Evolutionary conservation across 2,113 vertebrate species (phyloP).

Genomic region (Poecilia latipinna): DNA sequence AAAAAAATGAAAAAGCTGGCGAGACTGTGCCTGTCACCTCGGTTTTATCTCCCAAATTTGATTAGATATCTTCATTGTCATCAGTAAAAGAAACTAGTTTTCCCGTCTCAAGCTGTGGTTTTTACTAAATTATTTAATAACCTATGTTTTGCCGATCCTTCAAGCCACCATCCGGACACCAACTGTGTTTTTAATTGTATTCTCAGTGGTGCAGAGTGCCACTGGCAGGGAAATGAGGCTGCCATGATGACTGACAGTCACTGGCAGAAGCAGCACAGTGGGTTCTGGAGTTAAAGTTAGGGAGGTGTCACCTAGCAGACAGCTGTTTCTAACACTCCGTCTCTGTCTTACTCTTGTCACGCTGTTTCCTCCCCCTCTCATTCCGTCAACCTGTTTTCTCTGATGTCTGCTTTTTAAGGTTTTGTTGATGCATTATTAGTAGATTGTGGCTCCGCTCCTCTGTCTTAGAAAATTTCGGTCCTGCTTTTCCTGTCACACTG

Average conservation of each 20-base stretch:
- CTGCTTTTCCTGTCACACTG: background rate
- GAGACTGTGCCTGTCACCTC: background rate
- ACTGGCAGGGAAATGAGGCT: constrained; percentile 70
- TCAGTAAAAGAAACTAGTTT: background rate
- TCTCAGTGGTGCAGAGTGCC: constrained; percentile 60
- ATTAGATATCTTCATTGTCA: background rate
- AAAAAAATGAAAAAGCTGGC: background rate
- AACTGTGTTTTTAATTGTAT: constrained; percentile 72
- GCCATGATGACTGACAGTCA: constrained; percentile 70
- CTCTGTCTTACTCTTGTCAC: constrained; percentile 55
- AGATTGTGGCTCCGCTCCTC: background rate
- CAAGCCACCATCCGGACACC: constrained; percentile 43
- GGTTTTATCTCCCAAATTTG: background rate
- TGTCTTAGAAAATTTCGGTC: too few species aligned
- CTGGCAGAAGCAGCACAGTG: constrained; percentile 71
- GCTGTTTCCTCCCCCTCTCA: constrained; percentile 42
- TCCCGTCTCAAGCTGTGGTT: constrained; percentile 4
- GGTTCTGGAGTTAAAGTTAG: constrained; percentile 68
- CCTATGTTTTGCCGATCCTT: constrained; percentile 25
- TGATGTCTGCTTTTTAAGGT: constrained; percentile 23
- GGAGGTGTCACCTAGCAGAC: constrained; percentile 58
- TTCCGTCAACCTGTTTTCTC: constrained; percentile 15
- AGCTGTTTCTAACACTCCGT: constrained; percentile 60
- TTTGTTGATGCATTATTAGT: constrained; percentile 5
- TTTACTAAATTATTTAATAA: constrained; percentile 46